phyloP scores from a whole-genome alignment of 2,113 vertebrate species.

The Alosa alosa region DNA sequence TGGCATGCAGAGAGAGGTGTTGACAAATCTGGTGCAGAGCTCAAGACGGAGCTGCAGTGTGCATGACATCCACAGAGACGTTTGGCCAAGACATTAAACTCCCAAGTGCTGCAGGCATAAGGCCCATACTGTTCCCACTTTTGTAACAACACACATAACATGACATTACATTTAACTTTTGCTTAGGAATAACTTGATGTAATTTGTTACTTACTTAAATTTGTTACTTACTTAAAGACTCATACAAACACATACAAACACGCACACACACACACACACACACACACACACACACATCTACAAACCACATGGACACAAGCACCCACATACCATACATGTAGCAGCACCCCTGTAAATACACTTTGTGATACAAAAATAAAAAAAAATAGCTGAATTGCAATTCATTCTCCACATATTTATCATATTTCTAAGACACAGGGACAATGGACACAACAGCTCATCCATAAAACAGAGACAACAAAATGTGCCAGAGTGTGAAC shows the following conservation, averaged over 20 bases:
- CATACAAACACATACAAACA: not conserved
- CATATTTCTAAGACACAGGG: constrained; percentile 43
- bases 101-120: not conserved
- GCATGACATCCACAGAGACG: not conserved
- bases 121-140: not conserved
- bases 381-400: constrained; percentile 61
- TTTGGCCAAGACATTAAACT: not conserved
- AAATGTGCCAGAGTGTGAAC: constrained; percentile 51
- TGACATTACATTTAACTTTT: not conserved
- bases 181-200: not conserved
- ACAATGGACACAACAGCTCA: constrained; percentile 35
- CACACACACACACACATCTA: not conserved
- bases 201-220: not conserved
- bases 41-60: not conserved
- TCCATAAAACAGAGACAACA: constrained; percentile 38
- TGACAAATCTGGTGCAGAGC: constrained; percentile 2
- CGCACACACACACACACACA: constrained; percentile 18
- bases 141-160: not conserved
- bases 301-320: constrained; percentile 10
- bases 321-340: constrained; percentile 40
- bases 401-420: constrained; percentile 46
- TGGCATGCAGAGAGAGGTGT: not conserved
- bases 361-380: constrained; percentile 60
- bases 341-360: constrained; percentile 64
- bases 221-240: not conserved